Base-by-base conservation (phyloP, 2,888 invertebrate genomes). In the Chymomyza fuscimana region DNA sequence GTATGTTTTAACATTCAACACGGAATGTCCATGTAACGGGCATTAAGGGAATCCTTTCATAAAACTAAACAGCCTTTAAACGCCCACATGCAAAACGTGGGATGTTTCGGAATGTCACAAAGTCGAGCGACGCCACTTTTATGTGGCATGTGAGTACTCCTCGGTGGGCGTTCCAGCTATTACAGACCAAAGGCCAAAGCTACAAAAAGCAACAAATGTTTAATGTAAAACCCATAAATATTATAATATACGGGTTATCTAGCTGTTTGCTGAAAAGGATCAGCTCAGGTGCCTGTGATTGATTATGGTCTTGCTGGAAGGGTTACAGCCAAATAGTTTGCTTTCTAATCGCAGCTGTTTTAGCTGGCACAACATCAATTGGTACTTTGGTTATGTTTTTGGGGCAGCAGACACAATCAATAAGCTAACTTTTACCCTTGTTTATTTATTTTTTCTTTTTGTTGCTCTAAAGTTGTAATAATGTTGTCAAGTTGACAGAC, bases 11-110 rank as follows among this genome's bases (percentile, higher is more conserved):
- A 10, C 46, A 15, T 46, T 66, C 32, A 54, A 54, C 52, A 65
- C 63, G 54, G 65, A 36, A 25, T n/a, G 50, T 32, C 52, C 22
- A 59, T 70, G 58, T 56, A 25, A 52, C 65, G 46, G 10, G 59
- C 66, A 46, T 46, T 46, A 46, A 46, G 40, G 40, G 40, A 46
- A 46, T 46, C 40, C 25, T 64, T 60, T 58, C 70, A 76, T 65
- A 70, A 70, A 67, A 67, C 1, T 62, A 58, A 69, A 77, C 65
- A 58, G 36, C 68, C 62, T 64, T 62, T 58, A 54, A 25, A 50
- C 66, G 5, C 56, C 63, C 59, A 32, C 64, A 60, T 54, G 22
- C 60, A 10, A 32, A 46, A 46, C 40, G 40, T 46, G 12, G 40
- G 12, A 5, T 0, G 40, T 46, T 12, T 2, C 40, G 12, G 12